Percentiles rank a stretch among this genome's conserved stretches.
Conservation (phyloP, 2,797 vertebrate species). For the Muraenolepis orangiensis region DNA sequence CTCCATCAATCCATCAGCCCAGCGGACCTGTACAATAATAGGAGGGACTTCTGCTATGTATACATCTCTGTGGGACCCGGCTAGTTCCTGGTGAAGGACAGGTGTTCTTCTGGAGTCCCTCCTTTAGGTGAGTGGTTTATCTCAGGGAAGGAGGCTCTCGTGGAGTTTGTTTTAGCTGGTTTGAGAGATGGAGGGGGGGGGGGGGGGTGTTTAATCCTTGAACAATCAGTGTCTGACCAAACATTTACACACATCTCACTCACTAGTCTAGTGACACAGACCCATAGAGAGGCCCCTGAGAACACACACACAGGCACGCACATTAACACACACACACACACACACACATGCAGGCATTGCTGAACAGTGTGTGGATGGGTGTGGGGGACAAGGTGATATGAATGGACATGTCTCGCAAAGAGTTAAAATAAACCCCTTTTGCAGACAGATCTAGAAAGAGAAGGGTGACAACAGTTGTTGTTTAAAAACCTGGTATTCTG, state of each 20-base stretch:
- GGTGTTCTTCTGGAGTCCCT: not conserved
- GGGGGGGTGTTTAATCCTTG: not conserved
- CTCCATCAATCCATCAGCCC: not conserved
- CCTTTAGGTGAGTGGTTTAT: not conserved
- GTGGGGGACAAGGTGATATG: not conserved
- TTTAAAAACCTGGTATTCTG: too few species aligned
- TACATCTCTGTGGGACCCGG: not conserved
- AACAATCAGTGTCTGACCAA: constrained; percentile 5
- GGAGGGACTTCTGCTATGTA: not conserved
- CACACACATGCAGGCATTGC: not conserved
- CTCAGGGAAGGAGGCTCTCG: not conserved
- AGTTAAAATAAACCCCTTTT: constrained; percentile 4
- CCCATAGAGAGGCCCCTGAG: not conserved
- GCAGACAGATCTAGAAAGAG: not conserved
- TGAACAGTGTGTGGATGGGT: not conserved
- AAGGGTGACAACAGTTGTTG: not conserved
- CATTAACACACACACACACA: not conserved
- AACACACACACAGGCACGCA: not conserved
- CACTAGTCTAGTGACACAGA: not conserved
- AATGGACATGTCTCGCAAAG: not conserved
- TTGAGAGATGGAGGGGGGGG: not conserved
- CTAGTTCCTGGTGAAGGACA: not conserved
- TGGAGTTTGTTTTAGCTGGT: not conserved
- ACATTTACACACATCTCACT: constrained; percentile 3
- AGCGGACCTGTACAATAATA: not conserved